These are phyloP conservation scores for Mus musculus DNA, from an alignment of 2,113 vertebrate species.

Conservation along the genomic window GRCm39 chr3:28141501-28142000, in stretches of 20 bases:
- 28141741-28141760: background rate
- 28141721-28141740: accelerated
- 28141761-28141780: background rate
- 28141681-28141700: background rate
- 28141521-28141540: background rate
- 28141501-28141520: background rate
- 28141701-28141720: background rate
- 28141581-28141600: background rate
- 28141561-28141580: background rate
- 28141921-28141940: background rate
- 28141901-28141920: background rate
- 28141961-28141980: background rate
- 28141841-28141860: background rate
- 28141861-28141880: background rate
- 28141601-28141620: background rate
- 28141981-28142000: background rate
- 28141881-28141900: background rate
- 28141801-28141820: background rate
- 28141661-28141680: background rate
- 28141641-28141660: background rate
- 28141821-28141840: background rate
- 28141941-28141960: background rate
- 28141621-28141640: background rate
- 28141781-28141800: accelerated
- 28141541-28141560: background rate